Conservation (phyloP, 2,113 vertebrate species). For the Hydrolagus affinis region DNA sequence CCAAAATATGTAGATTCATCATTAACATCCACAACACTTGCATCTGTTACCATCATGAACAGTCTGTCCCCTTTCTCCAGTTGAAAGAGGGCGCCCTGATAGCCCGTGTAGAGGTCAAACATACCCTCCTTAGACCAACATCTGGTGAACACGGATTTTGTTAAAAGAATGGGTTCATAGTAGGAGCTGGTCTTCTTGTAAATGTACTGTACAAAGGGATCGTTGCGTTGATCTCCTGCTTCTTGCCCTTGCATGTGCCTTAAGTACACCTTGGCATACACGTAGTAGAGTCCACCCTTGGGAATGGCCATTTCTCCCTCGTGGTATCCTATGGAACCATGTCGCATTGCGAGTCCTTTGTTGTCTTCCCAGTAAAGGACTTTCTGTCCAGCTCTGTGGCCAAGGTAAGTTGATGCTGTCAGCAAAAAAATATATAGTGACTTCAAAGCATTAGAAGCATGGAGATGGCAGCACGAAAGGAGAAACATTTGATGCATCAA, state of each 20-base stretch:
- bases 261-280: conserved; percentile 43
- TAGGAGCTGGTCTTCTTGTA: conserved; percentile 36
- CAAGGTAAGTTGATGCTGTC: conserved; percentile 2
- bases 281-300: conserved; percentile 41
- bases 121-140: conserved; percentile 19
- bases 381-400: conserved; percentile 6
- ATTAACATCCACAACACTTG: conserved; percentile 33
- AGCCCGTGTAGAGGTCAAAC: conserved; percentile 37
- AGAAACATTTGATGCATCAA: too few species aligned
- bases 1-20: conserved; percentile 43
- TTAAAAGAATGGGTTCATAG: conserved; percentile 32
- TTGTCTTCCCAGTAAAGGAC: conserved; percentile 39
- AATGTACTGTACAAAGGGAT: conserved; percentile 37
- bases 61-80: conserved; percentile 40
- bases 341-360: conserved; percentile 34
- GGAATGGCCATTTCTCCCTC: conserved; percentile 40
- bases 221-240: not conserved
- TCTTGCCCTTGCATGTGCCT: not conserved
- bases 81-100: conserved; percentile 44
- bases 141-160: conserved; percentile 34
- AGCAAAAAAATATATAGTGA: not conserved
- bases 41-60: conserved; percentile 37
- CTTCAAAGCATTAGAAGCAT: not conserved
- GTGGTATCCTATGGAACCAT: conserved; percentile 39
- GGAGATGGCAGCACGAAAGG: too few species aligned